Conservation (phyloP, 2,113 vertebrate genomes). For the Plecturocebus donacophilus region DNA sequence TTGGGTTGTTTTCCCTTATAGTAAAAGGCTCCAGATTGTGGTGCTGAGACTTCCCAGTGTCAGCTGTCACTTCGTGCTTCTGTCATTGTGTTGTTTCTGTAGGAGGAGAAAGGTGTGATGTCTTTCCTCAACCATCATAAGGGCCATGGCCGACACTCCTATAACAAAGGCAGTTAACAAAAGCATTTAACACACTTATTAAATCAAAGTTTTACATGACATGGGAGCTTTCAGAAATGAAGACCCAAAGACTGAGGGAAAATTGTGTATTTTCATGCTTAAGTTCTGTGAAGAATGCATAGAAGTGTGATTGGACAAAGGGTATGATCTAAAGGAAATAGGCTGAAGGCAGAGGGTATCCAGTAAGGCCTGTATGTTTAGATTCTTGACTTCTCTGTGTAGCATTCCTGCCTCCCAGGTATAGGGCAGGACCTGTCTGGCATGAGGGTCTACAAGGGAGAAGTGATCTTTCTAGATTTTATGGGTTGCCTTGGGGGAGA, state of each 20-base stretch:
- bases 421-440: background rate
- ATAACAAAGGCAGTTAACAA: background rate
- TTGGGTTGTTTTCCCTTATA: background rate
- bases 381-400: background rate
- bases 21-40: background rate
- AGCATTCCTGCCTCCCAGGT: background rate
- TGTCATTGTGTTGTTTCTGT: background rate
- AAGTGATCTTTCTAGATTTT: background rate
- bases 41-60: background rate
- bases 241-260: background rate
- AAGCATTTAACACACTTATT: background rate
- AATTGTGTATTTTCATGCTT: background rate
- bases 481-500: background rate
- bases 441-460: background rate
- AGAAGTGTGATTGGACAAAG: background rate
- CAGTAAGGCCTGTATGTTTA: background rate
- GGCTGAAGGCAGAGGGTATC: background rate
- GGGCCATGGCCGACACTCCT: background rate
- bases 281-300: background rate
- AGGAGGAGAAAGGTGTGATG: background rate
- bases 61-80: background rate
- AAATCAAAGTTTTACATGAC: background rate
- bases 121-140: background rate
- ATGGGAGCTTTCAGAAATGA: background rate
- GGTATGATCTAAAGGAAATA: background rate